phyloP scores from a whole-genome alignment of 2,113 vertebrate genomes.

The Platysternon megacephalum region DNA sequence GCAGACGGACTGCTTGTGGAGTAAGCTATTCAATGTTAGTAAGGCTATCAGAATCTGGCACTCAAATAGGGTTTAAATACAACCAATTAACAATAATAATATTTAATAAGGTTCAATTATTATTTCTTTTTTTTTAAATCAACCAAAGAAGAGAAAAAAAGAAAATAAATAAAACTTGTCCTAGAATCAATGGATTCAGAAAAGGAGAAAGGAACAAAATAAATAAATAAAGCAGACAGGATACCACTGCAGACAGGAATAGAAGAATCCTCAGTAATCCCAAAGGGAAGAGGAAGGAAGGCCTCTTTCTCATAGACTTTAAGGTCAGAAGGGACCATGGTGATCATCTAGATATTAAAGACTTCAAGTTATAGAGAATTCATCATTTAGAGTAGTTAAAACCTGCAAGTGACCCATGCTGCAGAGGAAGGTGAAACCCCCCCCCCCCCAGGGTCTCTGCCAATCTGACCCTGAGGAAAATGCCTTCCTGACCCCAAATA shows the following conservation, averaged over 20 bases:
- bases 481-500: too few species aligned
- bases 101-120: not conserved
- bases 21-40: slow-evolving; percentile 10
- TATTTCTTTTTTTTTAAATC: not conserved
- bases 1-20: not conserved
- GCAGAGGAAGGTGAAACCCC: too few species aligned
- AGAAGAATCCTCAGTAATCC: not conserved
- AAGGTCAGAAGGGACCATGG: too few species aligned
- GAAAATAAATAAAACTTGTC: not conserved
- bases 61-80: not conserved
- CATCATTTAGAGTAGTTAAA: too few species aligned
- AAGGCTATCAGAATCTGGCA: not conserved
- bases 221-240: not conserved
- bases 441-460: too few species aligned
- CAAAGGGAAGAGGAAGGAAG: not conserved
- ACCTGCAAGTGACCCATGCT: too few species aligned
- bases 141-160: not conserved
- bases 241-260: not conserved
- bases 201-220: not conserved
- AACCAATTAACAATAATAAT: not conserved
- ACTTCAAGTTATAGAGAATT: too few species aligned
- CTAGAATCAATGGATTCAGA: not conserved
- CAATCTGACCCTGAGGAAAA: too few species aligned
- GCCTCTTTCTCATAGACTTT: not conserved
- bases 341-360: too few species aligned